phyloP scores from a whole-genome alignment of 2,797 vertebrate species.

The Anguilla obscura region DNA sequence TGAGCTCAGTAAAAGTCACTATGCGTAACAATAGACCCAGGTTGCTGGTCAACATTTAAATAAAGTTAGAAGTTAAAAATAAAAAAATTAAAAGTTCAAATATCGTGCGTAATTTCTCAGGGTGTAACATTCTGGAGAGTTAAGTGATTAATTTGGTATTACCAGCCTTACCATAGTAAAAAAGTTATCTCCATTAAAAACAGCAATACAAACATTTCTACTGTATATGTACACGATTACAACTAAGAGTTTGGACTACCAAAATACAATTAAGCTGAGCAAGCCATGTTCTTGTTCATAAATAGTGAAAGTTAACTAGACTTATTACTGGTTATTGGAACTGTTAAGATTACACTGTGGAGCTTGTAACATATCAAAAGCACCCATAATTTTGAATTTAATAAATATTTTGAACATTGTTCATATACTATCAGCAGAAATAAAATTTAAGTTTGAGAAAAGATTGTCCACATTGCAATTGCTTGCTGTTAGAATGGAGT shows the following conservation, averaged over 20 bases:
- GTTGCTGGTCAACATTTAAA: background rate
- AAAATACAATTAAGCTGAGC: background rate
- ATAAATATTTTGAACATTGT: background rate
- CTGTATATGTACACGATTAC: background rate
- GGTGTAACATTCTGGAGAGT: background rate
- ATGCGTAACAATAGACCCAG: constrained; percentile 55
- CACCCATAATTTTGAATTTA: background rate
- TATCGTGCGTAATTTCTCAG: background rate
- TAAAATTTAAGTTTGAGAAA: background rate
- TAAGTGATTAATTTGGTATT: background rate
- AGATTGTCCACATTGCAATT: background rate
- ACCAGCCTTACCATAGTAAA: background rate
- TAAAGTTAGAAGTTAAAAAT: too few relatives aligned
- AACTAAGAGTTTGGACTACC: background rate
- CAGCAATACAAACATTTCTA: background rate
- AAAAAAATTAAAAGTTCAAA: background rate
- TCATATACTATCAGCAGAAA: background rate
- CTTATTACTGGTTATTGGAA: background rate
- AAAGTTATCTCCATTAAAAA: background rate
- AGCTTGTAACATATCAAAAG: background rate
- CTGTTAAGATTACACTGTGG: background rate
- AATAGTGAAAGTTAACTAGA: background rate
- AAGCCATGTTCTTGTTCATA: background rate
- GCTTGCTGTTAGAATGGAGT: background rate
- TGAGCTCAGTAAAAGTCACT: constrained; percentile 42